Evolutionary conservation across 1,140 invertebrate genomes (phyloP).

Genomic region (Formica selysi): DNA sequence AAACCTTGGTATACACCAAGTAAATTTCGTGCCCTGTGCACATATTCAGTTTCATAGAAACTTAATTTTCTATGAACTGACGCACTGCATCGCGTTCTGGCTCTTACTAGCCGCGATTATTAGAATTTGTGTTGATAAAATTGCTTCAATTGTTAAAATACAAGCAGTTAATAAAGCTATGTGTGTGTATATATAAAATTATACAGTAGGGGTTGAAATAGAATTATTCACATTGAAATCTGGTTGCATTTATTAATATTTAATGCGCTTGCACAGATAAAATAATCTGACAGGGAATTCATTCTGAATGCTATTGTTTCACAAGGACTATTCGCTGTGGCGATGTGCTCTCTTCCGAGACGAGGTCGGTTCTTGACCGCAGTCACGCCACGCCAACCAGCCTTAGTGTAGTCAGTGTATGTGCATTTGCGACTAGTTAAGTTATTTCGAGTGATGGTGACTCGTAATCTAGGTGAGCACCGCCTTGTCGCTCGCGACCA

Average conservation of each 20-base stretch:
- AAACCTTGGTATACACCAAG: too few relatives aligned
- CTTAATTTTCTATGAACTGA: too few relatives aligned
- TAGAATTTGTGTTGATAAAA: too few relatives aligned
- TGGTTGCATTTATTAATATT: slow-evolving; percentile 12
- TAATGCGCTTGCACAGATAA: slow-evolving; percentile 3
- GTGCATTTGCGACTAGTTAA: slow-evolving; percentile 9
- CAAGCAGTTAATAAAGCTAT: neutral
- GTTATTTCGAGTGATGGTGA: slow-evolving; percentile 36
- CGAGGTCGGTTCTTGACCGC: slow-evolving; percentile 34
- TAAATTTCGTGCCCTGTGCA: too few relatives aligned
- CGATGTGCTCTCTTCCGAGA: slow-evolving; percentile 21
- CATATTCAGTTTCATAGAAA: too few relatives aligned
- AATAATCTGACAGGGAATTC: slow-evolving; percentile 9
- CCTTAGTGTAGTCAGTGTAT: neutral
- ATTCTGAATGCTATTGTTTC: slow-evolving; percentile 27
- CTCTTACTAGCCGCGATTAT: too few relatives aligned
- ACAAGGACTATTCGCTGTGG: neutral
- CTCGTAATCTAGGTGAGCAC: slow-evolving; percentile 40
- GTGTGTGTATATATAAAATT: neutral
- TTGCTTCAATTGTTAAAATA: neutral
- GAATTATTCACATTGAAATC: neutral
- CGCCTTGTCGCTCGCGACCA: slow-evolving; percentile 35
- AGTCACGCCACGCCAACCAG: neutral
- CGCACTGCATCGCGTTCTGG: too few relatives aligned
- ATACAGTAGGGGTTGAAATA: neutral